A percentile compares a stretch with the other conserved stretches of the same genome.
Evolutionary conservation across 2,113 vertebrate species (phyloP).

Genomic region (Colossoma macropomum): DNA sequence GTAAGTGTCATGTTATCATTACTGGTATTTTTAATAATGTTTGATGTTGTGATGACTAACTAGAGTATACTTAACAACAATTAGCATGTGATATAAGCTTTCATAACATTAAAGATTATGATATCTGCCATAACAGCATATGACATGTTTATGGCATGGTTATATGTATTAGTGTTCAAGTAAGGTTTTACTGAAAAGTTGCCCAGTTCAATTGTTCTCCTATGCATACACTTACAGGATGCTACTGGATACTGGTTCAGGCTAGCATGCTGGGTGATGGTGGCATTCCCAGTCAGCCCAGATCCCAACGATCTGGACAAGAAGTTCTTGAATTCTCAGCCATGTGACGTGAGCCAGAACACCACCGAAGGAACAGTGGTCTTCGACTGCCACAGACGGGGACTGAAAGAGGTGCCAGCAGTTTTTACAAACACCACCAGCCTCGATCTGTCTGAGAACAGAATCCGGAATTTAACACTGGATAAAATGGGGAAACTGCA

Average conservation of each 20-base stretch:
- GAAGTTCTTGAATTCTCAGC: slow-evolving; percentile 65
- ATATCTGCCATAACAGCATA: too few relatives aligned
- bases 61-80: too few relatives aligned
- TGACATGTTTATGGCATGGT: too few relatives aligned
- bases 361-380: slow-evolving; percentile 26
- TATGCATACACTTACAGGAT: slow-evolving; percentile 61
- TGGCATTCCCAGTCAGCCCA: slow-evolving; percentile 45
- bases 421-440: slow-evolving; percentile 68
- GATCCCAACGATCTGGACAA: slow-evolving; percentile 7
- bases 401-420: slow-evolving; percentile 69
- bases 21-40: too few relatives aligned
- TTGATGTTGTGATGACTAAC: too few relatives aligned
- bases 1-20: too few relatives aligned
- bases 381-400: slow-evolving; percentile 68
- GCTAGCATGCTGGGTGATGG: slow-evolving; percentile 52
- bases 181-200: too few relatives aligned
- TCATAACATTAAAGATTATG: too few relatives aligned
- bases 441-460: slow-evolving; percentile 75
- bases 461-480: slow-evolving; percentile 64
- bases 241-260: slow-evolving; percentile 53
- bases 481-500: slow-evolving; percentile 61
- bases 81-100: too few relatives aligned
- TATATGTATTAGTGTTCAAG: too few relatives aligned
- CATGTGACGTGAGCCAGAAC: slow-evolving; percentile 67
- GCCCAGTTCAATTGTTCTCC: background rate